Percentiles rank a stretch among this genome's conserved stretches.
phyloP scores from a whole-genome alignment of 2,113 vertebrate genomes.

The Polypterus bichir region DNA sequence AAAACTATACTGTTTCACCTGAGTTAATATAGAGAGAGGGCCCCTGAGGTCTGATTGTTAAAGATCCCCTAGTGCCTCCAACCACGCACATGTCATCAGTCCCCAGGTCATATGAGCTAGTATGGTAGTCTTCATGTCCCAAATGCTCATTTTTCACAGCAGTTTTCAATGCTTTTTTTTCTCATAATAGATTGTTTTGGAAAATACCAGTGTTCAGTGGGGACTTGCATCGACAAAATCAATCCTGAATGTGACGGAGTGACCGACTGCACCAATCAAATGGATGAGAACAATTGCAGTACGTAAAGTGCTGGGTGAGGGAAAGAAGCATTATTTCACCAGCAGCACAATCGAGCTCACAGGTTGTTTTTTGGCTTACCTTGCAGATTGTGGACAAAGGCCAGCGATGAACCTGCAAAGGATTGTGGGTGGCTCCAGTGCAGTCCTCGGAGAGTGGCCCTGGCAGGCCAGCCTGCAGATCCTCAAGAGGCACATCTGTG shows the following conservation, averaged over 20 bases:
- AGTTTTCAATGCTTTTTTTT: background rate
- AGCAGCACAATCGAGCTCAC: background rate
- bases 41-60: too few species aligned
- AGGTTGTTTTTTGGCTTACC: background rate
- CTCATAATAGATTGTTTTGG: conserved; percentile 50
- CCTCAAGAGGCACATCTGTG: conserved; percentile 66
- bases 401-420: conserved; percentile 45
- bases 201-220: conserved; percentile 59
- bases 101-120: too few species aligned
- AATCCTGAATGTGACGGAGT: conserved; percentile 73
- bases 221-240: conserved; percentile 59
- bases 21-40: too few species aligned
- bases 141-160: too few species aligned
- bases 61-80: too few species aligned
- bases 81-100: too few species aligned
- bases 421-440: conserved; percentile 72
- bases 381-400: conserved; percentile 67
- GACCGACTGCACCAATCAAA: conserved; percentile 57
- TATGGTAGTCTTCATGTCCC: too few species aligned
- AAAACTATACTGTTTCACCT: too few species aligned
- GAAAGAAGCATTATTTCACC: background rate
- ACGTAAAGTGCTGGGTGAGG: conserved; percentile 14
- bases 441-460: conserved; percentile 74
- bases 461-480: conserved; percentile 87
- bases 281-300: conserved; percentile 66